phyloP scores from a whole-genome alignment of 2,888 invertebrate genomes.

The Catocala sponsa region DNA sequence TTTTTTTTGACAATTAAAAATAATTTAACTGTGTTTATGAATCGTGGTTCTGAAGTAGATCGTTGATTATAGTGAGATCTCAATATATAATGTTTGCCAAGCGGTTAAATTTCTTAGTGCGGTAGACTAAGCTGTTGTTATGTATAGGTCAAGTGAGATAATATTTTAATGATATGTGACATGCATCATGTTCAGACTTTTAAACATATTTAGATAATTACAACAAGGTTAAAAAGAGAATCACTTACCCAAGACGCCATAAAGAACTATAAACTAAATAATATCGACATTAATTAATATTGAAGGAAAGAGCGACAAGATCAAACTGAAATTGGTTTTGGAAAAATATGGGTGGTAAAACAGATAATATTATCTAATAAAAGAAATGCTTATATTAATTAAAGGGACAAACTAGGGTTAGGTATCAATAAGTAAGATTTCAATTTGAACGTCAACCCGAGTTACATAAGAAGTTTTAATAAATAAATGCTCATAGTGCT shows the following conservation, averaged over 20 bases:
- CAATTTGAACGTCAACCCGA: no score
- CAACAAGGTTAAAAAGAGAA: not conserved
- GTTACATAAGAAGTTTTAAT: no score
- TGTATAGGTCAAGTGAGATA: slow-evolving; percentile 48
- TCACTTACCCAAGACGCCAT: not conserved
- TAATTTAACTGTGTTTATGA: slow-evolving; percentile 21
- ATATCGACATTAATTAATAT: no score
- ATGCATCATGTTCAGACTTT: slow-evolving; percentile 20
- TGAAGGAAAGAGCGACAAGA: no score
- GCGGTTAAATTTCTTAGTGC: slow-evolving; percentile 57
- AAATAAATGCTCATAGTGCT: no score
- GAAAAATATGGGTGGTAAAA: no score
- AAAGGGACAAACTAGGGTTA: no score
- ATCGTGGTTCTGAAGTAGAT: slow-evolving; percentile 39
- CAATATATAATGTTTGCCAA: slow-evolving; percentile 54
- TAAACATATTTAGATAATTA: slow-evolving; percentile 20
- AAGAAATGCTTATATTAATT: slow-evolving; percentile 1
- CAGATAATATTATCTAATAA: no score
- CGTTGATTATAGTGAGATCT: slow-evolving; percentile 47
- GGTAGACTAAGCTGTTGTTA: slow-evolving; percentile 67
- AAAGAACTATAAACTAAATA: not conserved
- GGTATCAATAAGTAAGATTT: no score
- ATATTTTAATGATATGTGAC: slow-evolving; percentile 26
- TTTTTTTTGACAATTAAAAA: slow-evolving; percentile 18
- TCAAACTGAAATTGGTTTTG: no score